Evolutionary conservation across 1,140 invertebrate genomes (phyloP), one percentile per base, ranked within the genome.

Genomic region (Brachionus asplanchnoidis): DNA sequence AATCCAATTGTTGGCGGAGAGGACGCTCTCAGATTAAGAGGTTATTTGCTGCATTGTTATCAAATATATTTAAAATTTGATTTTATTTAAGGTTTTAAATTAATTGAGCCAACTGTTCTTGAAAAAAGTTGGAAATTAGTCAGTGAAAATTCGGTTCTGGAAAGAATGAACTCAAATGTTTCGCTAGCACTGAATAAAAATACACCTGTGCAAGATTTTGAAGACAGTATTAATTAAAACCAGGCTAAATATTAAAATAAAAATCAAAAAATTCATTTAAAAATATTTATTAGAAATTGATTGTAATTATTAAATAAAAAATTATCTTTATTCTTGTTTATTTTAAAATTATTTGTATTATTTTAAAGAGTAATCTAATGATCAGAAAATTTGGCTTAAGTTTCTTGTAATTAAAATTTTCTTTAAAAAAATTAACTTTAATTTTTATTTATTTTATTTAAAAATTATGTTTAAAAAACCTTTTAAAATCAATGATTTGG

Each of bases 1-100:
- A 88, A 88, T 65, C 89, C 89, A 7, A 89, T 90, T 56, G 88
- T 90, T 28, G 87, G 88, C 85, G 89, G 89, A 6, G 85, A 88
- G 70, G 89, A 90, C 66, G 89, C 88, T 1, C 86, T 86, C 32
- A 88, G 88, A 85, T 78, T 89, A 3, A 85, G 88, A 85, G 89
- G 88, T 89, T 85, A 53, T 80, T 53, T 36, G 0, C 32, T 36
- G 5, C 6, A 36, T 7, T 0, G 0, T 7, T 36, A 6, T 36
- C 32, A 36, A 36, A 36, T 36, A 36, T 6, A 36, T 36, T 36
- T 36, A 36, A 23, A 73, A 23, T 73, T 40, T 17, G 0, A 5
- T 17, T 17, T 40, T 20, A 32, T 40, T 73, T n/a, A 11, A 77
- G 73, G 73, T 14, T 77, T 77, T 50, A 77, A 77, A 77, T 12